Evolutionary conservation across 2,113 vertebrate genomes (phyloP).

Genomic region (Catharus fuscescens): DNA sequence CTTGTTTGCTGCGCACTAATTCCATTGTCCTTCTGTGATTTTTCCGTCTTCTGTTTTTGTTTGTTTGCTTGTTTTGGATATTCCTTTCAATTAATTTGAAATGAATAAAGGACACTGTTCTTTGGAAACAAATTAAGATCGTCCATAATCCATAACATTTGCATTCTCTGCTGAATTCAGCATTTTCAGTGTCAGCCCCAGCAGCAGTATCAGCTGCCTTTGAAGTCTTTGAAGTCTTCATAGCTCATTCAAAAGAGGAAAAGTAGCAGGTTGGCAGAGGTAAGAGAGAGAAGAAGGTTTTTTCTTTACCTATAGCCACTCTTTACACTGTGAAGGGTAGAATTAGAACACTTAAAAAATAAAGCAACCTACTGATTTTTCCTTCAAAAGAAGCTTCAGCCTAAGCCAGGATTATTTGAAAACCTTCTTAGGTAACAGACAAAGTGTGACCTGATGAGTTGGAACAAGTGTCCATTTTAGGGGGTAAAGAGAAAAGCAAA

Average conservation of each 20-base stretch:
- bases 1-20: background rate
- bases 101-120: background rate
- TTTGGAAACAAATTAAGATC: slow-evolving; percentile 15
- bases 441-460: slow-evolving; percentile 54
- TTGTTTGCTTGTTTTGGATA: background rate
- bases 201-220: slow-evolving; percentile 61
- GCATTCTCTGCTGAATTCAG: slow-evolving; percentile 61
- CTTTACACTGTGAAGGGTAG: slow-evolving; percentile 44
- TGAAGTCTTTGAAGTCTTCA: slow-evolving; percentile 76
- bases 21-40: background rate
- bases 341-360: slow-evolving; percentile 62
- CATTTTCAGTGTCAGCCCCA: slow-evolving; percentile 58
- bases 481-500: slow-evolving; percentile 16
- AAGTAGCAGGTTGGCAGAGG: slow-evolving; percentile 34
- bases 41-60: background rate
- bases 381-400: slow-evolving; percentile 67
- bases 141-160: slow-evolving; percentile 29
- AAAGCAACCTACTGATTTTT: slow-evolving; percentile 55
- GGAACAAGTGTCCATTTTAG: slow-evolving; percentile 49
- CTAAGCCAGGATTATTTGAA: slow-evolving; percentile 62
- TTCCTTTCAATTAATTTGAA: background rate
- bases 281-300: slow-evolving; percentile 8
- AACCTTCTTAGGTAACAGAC: slow-evolving; percentile 58
- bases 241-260: slow-evolving; percentile 61
- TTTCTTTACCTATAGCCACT: slow-evolving; percentile 36